These are phyloP conservation scores for Condylostylus longicornis DNA, from an alignment of 1,140 invertebrate genomes.

Conservation along the genomic window DNA sequence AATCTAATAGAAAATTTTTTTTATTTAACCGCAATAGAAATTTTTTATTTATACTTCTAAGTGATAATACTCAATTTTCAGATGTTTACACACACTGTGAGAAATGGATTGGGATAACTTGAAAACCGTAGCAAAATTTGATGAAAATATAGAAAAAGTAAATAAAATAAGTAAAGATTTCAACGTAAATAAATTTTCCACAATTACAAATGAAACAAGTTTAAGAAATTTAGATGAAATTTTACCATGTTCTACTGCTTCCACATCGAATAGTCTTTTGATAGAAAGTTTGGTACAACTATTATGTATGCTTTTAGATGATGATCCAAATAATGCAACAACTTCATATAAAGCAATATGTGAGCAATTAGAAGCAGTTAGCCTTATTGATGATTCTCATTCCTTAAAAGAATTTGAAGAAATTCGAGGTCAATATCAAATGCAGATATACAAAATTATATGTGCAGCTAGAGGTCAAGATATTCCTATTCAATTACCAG, in stretches of 20 bases:
- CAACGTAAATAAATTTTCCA: too few relatives aligned
- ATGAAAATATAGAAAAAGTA: constrained; percentile 1
- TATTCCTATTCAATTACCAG: constrained; percentile 31
- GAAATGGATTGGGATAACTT: constrained; percentile 1
- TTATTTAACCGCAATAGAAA: too few relatives aligned
- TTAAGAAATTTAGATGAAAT: too few relatives aligned
- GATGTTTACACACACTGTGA: too few relatives aligned
- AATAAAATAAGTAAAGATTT: too few relatives aligned
- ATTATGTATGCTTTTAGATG: constrained; percentile 42
- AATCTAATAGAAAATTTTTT: too few relatives aligned
- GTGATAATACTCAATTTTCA: too few relatives aligned
- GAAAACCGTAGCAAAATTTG: background rate
- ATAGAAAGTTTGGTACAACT: constrained; percentile 48
- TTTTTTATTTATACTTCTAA: too few relatives aligned
- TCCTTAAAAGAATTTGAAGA: constrained; percentile 46
- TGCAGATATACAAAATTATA: constrained; percentile 43
- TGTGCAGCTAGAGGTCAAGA: constrained; percentile 37
- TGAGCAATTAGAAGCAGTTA: constrained; percentile 44
- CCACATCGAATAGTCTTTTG: constrained; percentile 41
- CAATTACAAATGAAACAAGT: too few relatives aligned
- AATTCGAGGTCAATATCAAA: constrained; percentile 46
- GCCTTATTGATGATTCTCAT: constrained; percentile 50
- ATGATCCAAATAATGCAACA: constrained; percentile 37
- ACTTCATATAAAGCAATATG: constrained; percentile 47
- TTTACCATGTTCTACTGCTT: too few relatives aligned